Percentiles rank a stretch among this genome's conserved stretches.
Conservation (phyloP, 2,113 vertebrate species). For the Talpa occidentalis region DNA sequence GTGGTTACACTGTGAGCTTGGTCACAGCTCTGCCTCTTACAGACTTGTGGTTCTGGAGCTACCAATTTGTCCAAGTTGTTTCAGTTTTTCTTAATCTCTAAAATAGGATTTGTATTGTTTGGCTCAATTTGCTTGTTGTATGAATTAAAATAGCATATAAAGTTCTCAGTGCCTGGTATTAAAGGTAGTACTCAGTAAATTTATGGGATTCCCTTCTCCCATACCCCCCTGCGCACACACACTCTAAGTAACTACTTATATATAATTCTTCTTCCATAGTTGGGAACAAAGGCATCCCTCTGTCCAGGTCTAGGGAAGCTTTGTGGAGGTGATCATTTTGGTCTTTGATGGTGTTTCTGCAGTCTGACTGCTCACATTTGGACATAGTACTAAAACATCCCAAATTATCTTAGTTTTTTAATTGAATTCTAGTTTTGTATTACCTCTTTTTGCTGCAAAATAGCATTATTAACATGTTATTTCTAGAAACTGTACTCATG, state of each 20-base stretch:
- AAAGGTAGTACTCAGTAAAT: not conserved
- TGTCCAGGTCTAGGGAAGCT: not conserved
- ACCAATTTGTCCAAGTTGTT: slow-evolving; percentile 15
- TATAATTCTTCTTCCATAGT: not conserved
- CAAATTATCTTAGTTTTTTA: not conserved
- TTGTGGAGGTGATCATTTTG: not conserved
- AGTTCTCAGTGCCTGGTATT: too few species aligned
- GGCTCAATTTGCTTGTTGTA: not conserved
- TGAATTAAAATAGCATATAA: not conserved
- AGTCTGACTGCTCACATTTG: not conserved
- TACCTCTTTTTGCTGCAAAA: not conserved
- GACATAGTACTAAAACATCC: not conserved
- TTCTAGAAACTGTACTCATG: not conserved
- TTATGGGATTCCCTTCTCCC: not conserved
- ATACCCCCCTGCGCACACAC: not conserved
- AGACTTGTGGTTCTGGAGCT: not conserved
- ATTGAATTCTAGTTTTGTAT: not conserved
- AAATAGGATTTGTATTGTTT: not conserved
- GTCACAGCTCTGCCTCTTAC: not conserved
- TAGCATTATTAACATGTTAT: not conserved
- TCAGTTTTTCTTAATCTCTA: slow-evolving; percentile 11
- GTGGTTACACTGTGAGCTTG: not conserved
- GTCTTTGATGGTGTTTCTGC: not conserved
- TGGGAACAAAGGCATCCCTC: not conserved
- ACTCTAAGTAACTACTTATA: not conserved